Base-by-base conservation (phyloP, 2,113 vertebrate genomes). In the Pangasianodon gigas region DNA sequence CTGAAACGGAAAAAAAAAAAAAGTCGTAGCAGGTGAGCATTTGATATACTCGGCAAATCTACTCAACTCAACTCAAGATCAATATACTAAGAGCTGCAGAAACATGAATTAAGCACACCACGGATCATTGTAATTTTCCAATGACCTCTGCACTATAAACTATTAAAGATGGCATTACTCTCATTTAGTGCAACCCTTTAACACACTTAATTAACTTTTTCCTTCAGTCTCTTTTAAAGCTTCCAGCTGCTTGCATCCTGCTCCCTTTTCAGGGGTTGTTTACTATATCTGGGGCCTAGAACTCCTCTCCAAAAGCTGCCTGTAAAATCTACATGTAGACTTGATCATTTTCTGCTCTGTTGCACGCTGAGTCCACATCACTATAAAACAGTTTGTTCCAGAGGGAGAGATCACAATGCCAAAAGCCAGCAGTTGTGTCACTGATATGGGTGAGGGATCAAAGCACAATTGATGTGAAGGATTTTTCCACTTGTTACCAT, bases 361-460 rank as follows among this genome's bases (percentile, higher is more conserved):
- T 85, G 88, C 56, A 46, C 0, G 1, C 82, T 13, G 67, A 91
- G 71, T 79, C 88, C 83, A 56, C 87, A 75, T 88, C 84, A 82
- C 91, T 86, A 77, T 90, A 46, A 79, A 90, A 90, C 69, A 74
- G 74, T 91, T 90, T 90, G 90, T 85, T 90, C 88, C 80, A 82
- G 80, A 86, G 86, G 84, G 67, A 5, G 58, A 86, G 24, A 82
- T n/a, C 29, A 69, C 48, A 46, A 26, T 48, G 41, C 32, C 26
- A 89, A 81, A 71, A 87, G 60, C 74, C 67, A 88, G 89, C 83
- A 60, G 51, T 9, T 16, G 52, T 71, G 87, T 29, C 87, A 87
- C 90, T 89, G 77, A 90, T 71, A 69, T 65, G 67, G 86, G 89
- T 60, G 4, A 88, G 71, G 82, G 90, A 90, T 90, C 88, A 88